Base-by-base conservation (phyloP, 2,797 vertebrate species). In the Thalassophryne amazonica region DNA sequence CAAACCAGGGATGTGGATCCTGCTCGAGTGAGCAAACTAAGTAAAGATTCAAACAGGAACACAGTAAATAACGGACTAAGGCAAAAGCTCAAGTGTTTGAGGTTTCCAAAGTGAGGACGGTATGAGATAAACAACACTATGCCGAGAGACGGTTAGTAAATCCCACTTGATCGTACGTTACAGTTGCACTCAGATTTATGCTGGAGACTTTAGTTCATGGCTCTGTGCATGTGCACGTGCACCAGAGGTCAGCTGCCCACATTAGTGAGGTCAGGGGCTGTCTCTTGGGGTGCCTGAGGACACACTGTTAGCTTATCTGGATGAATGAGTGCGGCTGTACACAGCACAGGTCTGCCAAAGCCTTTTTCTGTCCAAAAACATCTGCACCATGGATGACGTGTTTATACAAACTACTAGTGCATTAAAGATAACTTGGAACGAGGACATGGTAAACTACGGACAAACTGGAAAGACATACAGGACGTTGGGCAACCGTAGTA, bases 301-400 rank as follows among this genome's bases (percentile, higher is more conserved):
- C 72, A 68, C 65, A 39, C 62, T 83, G 61, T 78, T 75, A 81
- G 82, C 86, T 86, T 80, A 81, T 76, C 61, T 64, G 80, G 77
- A 72, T 81, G 69, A 64, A 51, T 85, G 74, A 87, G 63, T 81
- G 74, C 49, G 53, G 42, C 51, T 69, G 73, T 75, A 59, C 68
- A 73, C 42, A 55, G 64, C 59, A 45, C 67, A 80, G 76, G 80
- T 87, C 68, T 72, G 59, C 67, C 36, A 48, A 31, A 49, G 63
- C 38, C 50, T 31, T 19, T 11, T 22, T 35, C 19, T 30, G 37
- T 63, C 58, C 1, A 5, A 50, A 40, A 51, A 57, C 22, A 36
- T 24, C 33, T 39, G 35, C 36, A 69, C 31, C 12, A 23, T 75
- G 50, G 57, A 40, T 60, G 60, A 60, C 61, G 52, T 69, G 20